phyloP scores from a whole-genome alignment of 2,113 vertebrate species.

The Gasterosteus nipponicus region DNA sequence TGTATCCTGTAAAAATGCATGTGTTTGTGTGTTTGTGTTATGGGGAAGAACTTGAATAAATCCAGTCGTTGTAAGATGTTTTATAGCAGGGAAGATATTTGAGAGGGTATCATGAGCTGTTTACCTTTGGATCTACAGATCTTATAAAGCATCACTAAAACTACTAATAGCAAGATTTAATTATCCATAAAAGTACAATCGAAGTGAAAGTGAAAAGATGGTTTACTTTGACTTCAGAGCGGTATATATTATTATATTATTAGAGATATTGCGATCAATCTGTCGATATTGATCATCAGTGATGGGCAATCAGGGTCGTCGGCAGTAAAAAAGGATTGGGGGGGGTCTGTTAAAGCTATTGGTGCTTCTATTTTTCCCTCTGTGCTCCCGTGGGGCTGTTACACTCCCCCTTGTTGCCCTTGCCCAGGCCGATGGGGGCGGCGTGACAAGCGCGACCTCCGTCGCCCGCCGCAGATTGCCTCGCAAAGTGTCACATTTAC shows the following conservation, averaged over 20 bases:
- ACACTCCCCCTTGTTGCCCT: not conserved
- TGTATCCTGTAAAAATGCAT: not conserved
- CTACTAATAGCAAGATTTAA: not conserved
- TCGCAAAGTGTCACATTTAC: slow-evolving; percentile 50
- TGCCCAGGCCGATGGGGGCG: not conserved
- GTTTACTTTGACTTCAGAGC: not conserved
- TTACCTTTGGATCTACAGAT: not conserved
- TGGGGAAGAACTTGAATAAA: not conserved
- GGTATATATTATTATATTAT: too few species aligned
- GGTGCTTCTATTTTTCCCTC: not conserved
- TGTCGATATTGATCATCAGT: too few species aligned
- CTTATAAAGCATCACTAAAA: not conserved
- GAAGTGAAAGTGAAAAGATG: not conserved
- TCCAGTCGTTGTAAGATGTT: not conserved
- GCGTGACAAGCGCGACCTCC: slow-evolving; percentile 51
- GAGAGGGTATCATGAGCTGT: not conserved
- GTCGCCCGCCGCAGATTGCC: slow-evolving; percentile 42
- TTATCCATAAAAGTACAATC: not conserved
- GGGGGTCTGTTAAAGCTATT: not conserved
- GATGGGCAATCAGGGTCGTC: not conserved
- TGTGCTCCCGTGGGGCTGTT: not conserved
- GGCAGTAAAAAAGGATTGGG: not conserved
- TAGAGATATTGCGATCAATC: not conserved
- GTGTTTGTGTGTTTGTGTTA: not conserved
- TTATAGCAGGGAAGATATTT: not conserved